Evolutionary conservation across 2,888 invertebrate genomes (phyloP), one percentile per base, ranked within the genome.

Genomic region (Lutraria lutraria): DNA sequence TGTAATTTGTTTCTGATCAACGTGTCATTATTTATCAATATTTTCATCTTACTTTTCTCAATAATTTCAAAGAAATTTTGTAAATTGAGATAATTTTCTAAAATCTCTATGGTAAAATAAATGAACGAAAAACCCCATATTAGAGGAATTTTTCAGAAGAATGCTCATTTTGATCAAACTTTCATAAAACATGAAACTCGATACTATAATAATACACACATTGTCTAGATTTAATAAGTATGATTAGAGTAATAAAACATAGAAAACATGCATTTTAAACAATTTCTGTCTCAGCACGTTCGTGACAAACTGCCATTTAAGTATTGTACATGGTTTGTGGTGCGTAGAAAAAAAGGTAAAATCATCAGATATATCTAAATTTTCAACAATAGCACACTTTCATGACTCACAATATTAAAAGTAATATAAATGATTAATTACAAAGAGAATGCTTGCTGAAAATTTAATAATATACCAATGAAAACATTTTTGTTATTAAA

Each of bases 191-290:
- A 76, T 34, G 76, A 16, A 76, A 76, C 31, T 76, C 34, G 19
- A 76, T 76, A 76, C 19, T 19, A 1, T 76, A 76, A 76, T 76
- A 31, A 34, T 34, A 34, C 76, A 76, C 31, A 76, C 31, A 25
- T 34, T 76, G 34, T 76, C 31, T 76, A 34, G 76, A 76, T 76
- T 76, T 76, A 76, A 76, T 76, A 76, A 76, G 31, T 31, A 34
- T 34, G 19, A 76, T 76, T 76, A 76, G 29, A 19, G 76, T 76
- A 16, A 76, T 76, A 76, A 76, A 76, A 31, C 16, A 25, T 4
- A 31, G 6, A 16, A 76, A 76, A 34, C 34, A 76, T 76, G 76
- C 76, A 76, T 31, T 76, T 72, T 34, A 76, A 76, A 31, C 29
- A 76, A 34, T 34, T 76, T 76, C 31, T 34, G 76, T 76, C 76